Evolutionary conservation across 2,797 vertebrate species (phyloP).

Genomic region (Danionella dracula): DNA sequence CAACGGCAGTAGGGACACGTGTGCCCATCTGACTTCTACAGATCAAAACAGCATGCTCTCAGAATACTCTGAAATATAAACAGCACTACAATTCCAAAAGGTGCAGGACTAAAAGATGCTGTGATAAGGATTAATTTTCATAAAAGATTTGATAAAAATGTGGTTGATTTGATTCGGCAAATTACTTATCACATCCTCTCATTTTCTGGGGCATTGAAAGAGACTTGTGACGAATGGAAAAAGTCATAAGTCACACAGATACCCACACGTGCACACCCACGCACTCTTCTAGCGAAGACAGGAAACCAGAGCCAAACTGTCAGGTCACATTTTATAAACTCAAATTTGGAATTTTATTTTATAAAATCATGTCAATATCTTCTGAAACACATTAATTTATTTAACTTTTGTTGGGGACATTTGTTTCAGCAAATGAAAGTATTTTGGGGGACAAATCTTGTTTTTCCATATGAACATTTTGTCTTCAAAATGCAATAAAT

Average conservation of each 20-base stretch:
- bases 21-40: slow-evolving; percentile 70
- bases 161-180: too few relatives aligned
- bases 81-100: neutral
- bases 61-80: too few relatives aligned
- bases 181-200: neutral
- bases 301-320: slow-evolving; percentile 49
- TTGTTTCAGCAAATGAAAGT: too few relatives aligned
- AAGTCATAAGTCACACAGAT: neutral
- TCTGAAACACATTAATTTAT: neutral
- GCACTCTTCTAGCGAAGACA: slow-evolving; percentile 42
- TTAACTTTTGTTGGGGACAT: too few relatives aligned
- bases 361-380: too few relatives aligned
- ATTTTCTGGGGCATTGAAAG: neutral
- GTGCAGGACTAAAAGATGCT: neutral
- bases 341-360: too few relatives aligned
- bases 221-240: slow-evolving; percentile 36
- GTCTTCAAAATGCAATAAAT: too few relatives aligned
- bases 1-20: slow-evolving; percentile 85
- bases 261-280: neutral
- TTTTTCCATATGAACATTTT: too few relatives aligned
- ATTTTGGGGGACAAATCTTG: too few relatives aligned
- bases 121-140: too few relatives aligned
- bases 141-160: too few relatives aligned
- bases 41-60: neutral
- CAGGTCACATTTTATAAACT: neutral